Percentiles rank a stretch among this genome's conserved stretches.
Evolutionary conservation across 1,140 invertebrate species (phyloP).

Genomic region (Listronotus oregonensis): DNA sequence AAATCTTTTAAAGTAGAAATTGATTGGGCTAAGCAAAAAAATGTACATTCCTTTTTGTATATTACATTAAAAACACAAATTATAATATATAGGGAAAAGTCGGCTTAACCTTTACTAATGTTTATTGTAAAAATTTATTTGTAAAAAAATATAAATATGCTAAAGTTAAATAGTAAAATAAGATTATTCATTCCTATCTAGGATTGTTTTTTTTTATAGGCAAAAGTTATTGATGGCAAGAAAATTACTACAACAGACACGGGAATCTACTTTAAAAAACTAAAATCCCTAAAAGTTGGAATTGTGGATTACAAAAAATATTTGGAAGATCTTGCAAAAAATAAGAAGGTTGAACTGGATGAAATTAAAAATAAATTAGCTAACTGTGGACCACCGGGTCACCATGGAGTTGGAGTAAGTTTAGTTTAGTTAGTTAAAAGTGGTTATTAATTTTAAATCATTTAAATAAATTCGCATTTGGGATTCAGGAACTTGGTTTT

Average conservation of each 20-base stretch:
- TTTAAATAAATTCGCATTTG: too few relatives aligned
- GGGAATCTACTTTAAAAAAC: conserved; percentile 69
- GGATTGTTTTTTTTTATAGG: conserved; percentile 50
- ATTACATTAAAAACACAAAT: too few relatives aligned
- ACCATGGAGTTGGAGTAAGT: conserved; percentile 53
- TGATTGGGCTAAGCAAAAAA: too few relatives aligned
- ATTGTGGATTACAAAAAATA: conserved; percentile 64
- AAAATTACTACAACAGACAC: conserved; percentile 73
- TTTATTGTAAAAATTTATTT: too few relatives aligned
- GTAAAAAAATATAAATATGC: too few relatives aligned
- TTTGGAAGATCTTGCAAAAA: conserved; percentile 63
- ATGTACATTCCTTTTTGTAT: too few relatives aligned
- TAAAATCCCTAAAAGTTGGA: conserved; percentile 63
- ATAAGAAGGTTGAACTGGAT: conserved; percentile 62
- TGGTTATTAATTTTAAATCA: too few relatives aligned
- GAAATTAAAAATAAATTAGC: conserved; percentile 63
- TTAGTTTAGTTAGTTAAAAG: background rate
- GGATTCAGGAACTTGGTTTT: too few relatives aligned
- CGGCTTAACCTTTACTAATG: too few relatives aligned
- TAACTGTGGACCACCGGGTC: conserved; percentile 61
- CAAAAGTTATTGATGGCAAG: conserved; percentile 73
- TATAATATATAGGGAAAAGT: too few relatives aligned
- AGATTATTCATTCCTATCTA: too few relatives aligned
- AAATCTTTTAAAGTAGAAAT: too few relatives aligned
- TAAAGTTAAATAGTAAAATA: background rate